A percentile compares a stretch with the other conserved stretches of the same genome.
These are phyloP conservation scores for Drosophila nannoptera DNA, from an alignment of 1,140 invertebrate species.

Conservation along the genomic window DNA sequence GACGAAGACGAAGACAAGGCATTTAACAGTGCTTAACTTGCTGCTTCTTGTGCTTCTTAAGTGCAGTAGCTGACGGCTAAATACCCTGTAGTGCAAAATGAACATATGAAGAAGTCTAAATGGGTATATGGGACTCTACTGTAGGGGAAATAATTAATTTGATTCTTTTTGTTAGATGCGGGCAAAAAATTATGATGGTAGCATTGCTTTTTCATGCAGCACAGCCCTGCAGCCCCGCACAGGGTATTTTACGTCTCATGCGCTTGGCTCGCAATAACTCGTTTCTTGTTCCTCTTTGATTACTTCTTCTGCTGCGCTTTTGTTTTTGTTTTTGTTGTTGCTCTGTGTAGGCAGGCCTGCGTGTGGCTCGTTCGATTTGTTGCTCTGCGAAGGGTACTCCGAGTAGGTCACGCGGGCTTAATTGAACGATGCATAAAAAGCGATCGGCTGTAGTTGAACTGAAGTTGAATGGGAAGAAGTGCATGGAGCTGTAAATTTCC, in stretches of 20 bases:
- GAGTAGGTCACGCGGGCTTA: constrained; percentile 3
- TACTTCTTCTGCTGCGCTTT: constrained; percentile 9
- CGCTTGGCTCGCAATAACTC: not conserved
- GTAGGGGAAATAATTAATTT: not conserved
- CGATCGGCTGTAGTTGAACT: not conserved
- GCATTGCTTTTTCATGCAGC: not conserved
- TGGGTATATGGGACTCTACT: not conserved
- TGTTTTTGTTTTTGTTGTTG: constrained; percentile 16
- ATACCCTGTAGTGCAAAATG: not conserved
- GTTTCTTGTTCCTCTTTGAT: constrained; percentile 2
- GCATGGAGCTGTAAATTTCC: not conserved
- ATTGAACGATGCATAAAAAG: not conserved
- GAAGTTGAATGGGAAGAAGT: not conserved
- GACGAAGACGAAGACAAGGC: constrained; percentile 14
- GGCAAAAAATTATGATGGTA: no score
- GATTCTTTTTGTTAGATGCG: no score
- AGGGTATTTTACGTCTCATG: constrained; percentile 2
- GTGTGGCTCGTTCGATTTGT: constrained; percentile 1
- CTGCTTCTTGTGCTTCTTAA: constrained; percentile 13
- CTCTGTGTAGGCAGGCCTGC: not conserved
- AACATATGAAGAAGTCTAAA: not conserved
- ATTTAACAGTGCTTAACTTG: constrained; percentile 32
- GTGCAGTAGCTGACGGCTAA: constrained; percentile 6
- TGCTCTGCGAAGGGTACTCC: constrained; percentile 14
- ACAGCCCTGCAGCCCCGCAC: not conserved